A percentile compares a stretch with the other conserved stretches of the same genome.
These are phyloP conservation scores for Geococcyx californianus DNA, from an alignment of 2,113 vertebrate genomes.

Conservation along the genomic window DNA sequence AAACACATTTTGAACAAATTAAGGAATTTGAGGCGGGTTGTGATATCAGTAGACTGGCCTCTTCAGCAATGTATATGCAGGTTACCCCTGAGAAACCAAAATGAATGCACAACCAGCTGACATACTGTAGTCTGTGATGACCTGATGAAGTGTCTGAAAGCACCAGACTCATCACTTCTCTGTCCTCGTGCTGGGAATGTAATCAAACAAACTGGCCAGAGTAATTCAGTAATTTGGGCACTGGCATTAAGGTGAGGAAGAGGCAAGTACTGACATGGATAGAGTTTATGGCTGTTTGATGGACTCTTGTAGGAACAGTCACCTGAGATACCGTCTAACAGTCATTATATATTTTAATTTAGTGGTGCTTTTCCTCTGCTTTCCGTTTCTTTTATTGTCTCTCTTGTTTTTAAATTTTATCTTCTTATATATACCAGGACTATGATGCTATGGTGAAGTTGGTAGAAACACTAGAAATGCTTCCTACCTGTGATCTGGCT, in stretches of 20 bases:
- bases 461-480: slow-evolving; percentile 91
- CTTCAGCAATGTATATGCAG: not conserved
- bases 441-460: slow-evolving; percentile 96
- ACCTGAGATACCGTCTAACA: not conserved
- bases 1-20: not conserved
- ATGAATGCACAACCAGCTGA: not conserved
- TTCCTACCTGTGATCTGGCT: slow-evolving; percentile 91
- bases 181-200: not conserved
- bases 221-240: not conserved
- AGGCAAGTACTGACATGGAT: not conserved
- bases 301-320: not conserved
- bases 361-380: not conserved
- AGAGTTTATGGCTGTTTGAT: not conserved
- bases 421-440: slow-evolving; percentile 77
- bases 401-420: not conserved
- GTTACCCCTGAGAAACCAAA: not conserved
- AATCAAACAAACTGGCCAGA: not conserved
- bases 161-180: not conserved
- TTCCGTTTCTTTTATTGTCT: not conserved
- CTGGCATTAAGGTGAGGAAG: not conserved
- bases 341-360: not conserved
- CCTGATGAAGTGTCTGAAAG: not conserved
- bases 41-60: not conserved
- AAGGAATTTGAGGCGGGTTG: not conserved
- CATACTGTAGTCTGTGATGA: fast-evolving